Percentiles rank a stretch among this genome's conserved stretches.
Evolutionary conservation across 2,888 invertebrate species (phyloP).

Genomic region (Eristalis intricaria): DNA sequence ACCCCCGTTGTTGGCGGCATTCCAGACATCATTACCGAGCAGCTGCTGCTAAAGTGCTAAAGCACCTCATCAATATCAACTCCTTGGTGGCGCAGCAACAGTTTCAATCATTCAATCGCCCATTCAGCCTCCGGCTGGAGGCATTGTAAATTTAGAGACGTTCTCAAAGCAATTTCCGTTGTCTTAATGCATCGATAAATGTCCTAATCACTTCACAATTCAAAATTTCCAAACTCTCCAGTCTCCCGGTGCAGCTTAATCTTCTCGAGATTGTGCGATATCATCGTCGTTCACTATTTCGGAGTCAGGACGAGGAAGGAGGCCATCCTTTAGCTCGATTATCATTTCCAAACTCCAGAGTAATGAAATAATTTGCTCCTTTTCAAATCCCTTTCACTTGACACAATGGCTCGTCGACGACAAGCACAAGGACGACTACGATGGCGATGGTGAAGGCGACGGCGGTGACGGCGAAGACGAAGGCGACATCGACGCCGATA

Average conservation of each 20-base stretch:
- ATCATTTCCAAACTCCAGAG: constrained; percentile 44
- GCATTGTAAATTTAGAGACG: not conserved
- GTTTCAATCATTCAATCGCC: not conserved
- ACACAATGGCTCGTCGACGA: not conserved
- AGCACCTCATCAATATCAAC: not conserved
- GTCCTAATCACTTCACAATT: constrained; percentile 39
- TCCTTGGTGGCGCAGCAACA: not conserved
- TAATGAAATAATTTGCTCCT: constrained; percentile 49
- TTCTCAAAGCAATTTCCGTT: not conserved
- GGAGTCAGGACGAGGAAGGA: not conserved
- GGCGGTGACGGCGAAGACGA: not conserved
- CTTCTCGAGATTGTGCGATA: constrained; percentile 21
- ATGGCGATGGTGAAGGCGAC: too few species aligned
- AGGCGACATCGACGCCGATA: constrained; percentile 23
- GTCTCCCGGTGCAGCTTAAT: constrained; percentile 15
- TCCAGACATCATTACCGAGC: not conserved
- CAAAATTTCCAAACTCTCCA: constrained; percentile 30
- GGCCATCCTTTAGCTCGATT: constrained; percentile 23
- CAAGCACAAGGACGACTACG: not conserved
- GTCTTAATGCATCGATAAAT: constrained; percentile 39
- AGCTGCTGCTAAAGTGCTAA: not conserved
- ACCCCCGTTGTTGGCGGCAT: not conserved
- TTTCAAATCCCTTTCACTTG: constrained; percentile 28
- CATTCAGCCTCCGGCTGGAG: not conserved
- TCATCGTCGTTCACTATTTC: not conserved